Conservation (phyloP, 2,888 invertebrate genomes). For the Scaptodrosophila latifasciaeformis region DNA sequence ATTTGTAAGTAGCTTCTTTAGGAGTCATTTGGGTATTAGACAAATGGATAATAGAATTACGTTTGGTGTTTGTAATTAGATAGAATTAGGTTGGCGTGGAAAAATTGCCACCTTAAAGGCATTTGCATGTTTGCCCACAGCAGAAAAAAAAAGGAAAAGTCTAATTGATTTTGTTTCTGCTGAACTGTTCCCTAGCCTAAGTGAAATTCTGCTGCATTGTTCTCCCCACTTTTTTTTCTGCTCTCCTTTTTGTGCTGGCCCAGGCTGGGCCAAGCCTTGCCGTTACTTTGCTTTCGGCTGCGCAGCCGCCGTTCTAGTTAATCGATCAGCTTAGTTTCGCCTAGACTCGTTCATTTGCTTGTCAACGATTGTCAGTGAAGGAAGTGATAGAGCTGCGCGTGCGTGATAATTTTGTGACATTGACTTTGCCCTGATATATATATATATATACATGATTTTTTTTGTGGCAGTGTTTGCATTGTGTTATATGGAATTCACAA, state of each 20-base stretch:
- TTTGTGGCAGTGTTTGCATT: conserved; percentile 41
- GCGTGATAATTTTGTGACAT: conserved; percentile 44
- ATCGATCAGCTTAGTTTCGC: too few species aligned
- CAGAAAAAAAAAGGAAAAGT: not conserved
- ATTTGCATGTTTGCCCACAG: conserved; percentile 18
- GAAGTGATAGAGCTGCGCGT: conserved; percentile 53
- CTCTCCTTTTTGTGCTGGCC: not conserved
- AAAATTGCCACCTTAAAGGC: conserved; percentile 18
- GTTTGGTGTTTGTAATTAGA: conserved; percentile 13
- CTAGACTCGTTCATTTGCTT: conserved; percentile 70
- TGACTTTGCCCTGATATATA: conserved; percentile 1
- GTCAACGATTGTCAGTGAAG: conserved; percentile 62
- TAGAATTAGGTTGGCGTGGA: conserved; percentile 22
- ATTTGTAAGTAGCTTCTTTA: too few species aligned
- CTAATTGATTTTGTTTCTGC: not conserved
- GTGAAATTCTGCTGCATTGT: too few species aligned
- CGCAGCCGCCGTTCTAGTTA: too few species aligned
- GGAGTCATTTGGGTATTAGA: conserved; percentile 21
- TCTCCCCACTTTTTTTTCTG: too few species aligned
- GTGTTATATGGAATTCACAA: conserved; percentile 22
- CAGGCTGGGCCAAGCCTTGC: conserved; percentile 1
- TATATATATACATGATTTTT: conserved; percentile 30
- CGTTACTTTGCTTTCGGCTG: not conserved
- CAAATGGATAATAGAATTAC: conserved; percentile 30
- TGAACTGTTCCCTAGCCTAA: too few species aligned